Conservation (phyloP, 1,140 invertebrate species). For the Tetragnatha versicolor region DNA sequence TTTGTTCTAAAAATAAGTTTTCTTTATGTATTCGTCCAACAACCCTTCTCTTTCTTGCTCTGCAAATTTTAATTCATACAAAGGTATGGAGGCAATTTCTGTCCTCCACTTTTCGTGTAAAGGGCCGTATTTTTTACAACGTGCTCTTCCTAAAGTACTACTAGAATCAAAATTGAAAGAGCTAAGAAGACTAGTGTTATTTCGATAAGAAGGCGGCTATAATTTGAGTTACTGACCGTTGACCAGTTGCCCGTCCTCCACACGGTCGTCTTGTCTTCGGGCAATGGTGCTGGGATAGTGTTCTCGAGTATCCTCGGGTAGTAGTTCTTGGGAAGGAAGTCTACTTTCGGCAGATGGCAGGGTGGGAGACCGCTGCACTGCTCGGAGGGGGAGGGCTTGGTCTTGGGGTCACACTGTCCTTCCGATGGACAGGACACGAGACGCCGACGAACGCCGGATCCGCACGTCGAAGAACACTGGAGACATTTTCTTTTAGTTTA, state of each 20-base stretch:
- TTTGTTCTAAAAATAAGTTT: too few relatives aligned
- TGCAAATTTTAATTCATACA: too few relatives aligned
- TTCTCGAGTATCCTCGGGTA: conserved; percentile 1
- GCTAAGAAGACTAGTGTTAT: too few relatives aligned
- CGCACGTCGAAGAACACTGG: conserved; percentile 56
- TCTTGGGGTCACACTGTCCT: conserved; percentile 16
- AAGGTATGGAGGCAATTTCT: too few relatives aligned
- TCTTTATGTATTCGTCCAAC: too few relatives aligned
- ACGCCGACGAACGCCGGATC: conserved; percentile 35
- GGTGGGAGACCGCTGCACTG: background rate
- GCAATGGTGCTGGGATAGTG: conserved; percentile 4
- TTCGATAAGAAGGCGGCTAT: too few relatives aligned
- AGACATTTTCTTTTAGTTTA: conserved; percentile 13
- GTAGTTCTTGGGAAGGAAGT: background rate
- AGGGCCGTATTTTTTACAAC: too few relatives aligned
- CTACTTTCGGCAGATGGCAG: conserved; percentile 4
- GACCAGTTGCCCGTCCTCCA: conserved; percentile 45
- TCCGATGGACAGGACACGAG: conserved; percentile 14
- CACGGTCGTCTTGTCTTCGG: background rate
- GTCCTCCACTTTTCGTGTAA: too few relatives aligned
- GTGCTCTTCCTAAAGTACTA: too few relatives aligned
- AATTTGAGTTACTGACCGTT: background rate
- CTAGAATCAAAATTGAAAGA: too few relatives aligned
- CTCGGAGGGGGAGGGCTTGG: background rate
- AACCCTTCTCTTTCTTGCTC: too few relatives aligned